Evolutionary conservation across 2,113 vertebrate species (phyloP).

Genomic region (Neogobius melanostomus): DNA sequence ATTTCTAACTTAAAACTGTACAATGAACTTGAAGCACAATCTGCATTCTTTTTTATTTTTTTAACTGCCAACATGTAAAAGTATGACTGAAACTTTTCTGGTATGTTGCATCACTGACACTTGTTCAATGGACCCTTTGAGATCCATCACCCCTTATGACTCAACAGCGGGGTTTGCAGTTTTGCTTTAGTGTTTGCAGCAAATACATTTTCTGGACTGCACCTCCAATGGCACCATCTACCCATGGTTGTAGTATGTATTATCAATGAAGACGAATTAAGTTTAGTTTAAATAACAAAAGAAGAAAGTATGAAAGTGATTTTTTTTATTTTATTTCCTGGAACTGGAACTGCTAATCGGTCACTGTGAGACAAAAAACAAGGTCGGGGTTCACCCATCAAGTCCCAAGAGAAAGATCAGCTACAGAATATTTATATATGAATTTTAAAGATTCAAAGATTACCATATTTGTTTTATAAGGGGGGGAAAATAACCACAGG

Average conservation of each 20-base stretch:
- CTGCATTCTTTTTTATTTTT: not conserved
- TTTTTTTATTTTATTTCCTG: not conserved
- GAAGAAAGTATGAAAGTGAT: not conserved
- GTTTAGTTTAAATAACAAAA: too few relatives aligned
- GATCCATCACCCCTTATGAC: not conserved
- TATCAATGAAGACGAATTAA: too few relatives aligned
- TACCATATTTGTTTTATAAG: not conserved
- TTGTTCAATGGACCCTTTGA: conserved; percentile 19
- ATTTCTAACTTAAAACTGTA: too few relatives aligned
- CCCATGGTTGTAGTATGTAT: not conserved
- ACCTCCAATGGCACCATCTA: not conserved
- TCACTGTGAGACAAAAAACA: not conserved
- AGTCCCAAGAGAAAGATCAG: not conserved
- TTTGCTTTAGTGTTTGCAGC: not conserved
- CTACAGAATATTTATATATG: not conserved
- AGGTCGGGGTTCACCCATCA: not conserved
- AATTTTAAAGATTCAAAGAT: not conserved
- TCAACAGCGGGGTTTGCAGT: not conserved
- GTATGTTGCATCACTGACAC: conserved; percentile 56
- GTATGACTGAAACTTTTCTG: conserved; percentile 53
- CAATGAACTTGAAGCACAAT: too few relatives aligned
- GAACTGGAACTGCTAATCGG: too few relatives aligned
- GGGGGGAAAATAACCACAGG: too few relatives aligned
- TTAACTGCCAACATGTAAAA: conserved; percentile 9
- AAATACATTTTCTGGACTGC: not conserved